Evolutionary conservation across 1,140 invertebrate species (phyloP).

Genomic region (Aradophagus sp.): DNA sequence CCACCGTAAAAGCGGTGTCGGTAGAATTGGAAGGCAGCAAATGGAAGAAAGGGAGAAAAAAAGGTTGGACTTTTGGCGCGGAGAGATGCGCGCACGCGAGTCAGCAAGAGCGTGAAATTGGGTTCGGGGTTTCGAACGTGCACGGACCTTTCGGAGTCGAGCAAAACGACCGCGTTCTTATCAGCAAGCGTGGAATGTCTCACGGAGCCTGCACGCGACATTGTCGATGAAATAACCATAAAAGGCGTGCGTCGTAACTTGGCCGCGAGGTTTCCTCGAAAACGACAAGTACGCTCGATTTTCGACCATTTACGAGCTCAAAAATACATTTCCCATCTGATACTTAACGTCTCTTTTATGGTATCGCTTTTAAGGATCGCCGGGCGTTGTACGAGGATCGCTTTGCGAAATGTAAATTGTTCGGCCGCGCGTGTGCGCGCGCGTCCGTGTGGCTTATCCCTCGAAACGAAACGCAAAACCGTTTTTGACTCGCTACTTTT

Average conservation of each 20-base stretch:
- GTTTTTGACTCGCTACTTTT: slow-evolving; percentile 15
- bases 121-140: slow-evolving; percentile 10
- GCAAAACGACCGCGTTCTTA: slow-evolving; percentile 44
- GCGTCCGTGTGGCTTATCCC: slow-evolving; percentile 18
- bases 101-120: slow-evolving; percentile 4
- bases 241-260: slow-evolving; percentile 47
- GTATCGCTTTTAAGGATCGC: slow-evolving; percentile 45
- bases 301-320: slow-evolving; percentile 55
- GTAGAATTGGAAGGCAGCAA: too few species aligned
- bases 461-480: slow-evolving; percentile 17
- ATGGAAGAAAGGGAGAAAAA: too few species aligned
- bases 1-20: too few species aligned
- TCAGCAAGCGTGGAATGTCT: slow-evolving; percentile 47
- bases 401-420: slow-evolving; percentile 43
- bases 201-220: slow-evolving; percentile 47
- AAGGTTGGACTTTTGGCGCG: too few species aligned
- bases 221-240: slow-evolving; percentile 55
- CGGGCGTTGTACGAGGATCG: slow-evolving; percentile 22
- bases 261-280: slow-evolving; percentile 44
- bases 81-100: not conserved
- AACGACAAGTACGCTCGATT: slow-evolving; percentile 46
- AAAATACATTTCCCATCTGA: slow-evolving; percentile 53
- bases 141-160: slow-evolving; percentile 20
- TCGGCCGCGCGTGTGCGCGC: too few species aligned
- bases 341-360: slow-evolving; percentile 51